A percentile compares a stretch with the other conserved stretches of the same genome.
These are phyloP conservation scores for Lampris megalopsis DNA, from an alignment of 2,113 vertebrate genomes.

Conservation along the genomic window DNA sequence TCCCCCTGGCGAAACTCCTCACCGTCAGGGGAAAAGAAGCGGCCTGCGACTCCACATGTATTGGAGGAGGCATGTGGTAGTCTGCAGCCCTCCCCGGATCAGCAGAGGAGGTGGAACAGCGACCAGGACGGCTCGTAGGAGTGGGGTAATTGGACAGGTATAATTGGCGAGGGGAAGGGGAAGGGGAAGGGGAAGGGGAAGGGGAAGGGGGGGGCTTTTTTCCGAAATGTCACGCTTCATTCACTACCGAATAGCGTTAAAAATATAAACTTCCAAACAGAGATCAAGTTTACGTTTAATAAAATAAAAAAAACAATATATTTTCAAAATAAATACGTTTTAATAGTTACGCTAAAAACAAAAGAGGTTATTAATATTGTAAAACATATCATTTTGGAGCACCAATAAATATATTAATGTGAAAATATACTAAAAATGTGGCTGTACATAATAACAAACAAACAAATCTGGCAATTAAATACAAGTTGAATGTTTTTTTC, in stretches of 20 bases:
- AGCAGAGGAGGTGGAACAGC: too few species aligned
- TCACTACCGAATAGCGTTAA: neutral
- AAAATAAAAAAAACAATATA: conserved; percentile 63
- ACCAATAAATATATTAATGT: conserved; percentile 86
- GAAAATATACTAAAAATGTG: conserved; percentile 81
- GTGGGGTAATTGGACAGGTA: too few species aligned
- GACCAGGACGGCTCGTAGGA: too few species aligned
- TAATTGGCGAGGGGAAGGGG: too few species aligned
- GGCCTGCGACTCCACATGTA: too few species aligned
- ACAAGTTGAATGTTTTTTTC: conserved; percentile 70
- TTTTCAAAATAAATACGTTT: conserved; percentile 84
- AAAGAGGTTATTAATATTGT: conserved; percentile 71
- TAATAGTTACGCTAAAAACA: conserved; percentile 74
- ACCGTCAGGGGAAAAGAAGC: too few species aligned
- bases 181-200: too few species aligned
- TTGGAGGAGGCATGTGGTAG: too few species aligned
- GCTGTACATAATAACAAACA: conserved; percentile 63
- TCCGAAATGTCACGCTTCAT: neutral
- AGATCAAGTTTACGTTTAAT: neutral
- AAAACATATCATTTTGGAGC: conserved; percentile 67
- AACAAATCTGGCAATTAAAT: conserved; percentile 62
- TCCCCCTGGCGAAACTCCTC: too few species aligned
- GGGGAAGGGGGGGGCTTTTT: too few species aligned
- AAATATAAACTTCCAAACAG: conserved; percentile 3
- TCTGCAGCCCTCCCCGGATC: too few species aligned